These are phyloP conservation scores for Alectura lathami DNA, from an alignment of 2,113 vertebrate genomes.

Conservation along the genomic window DNA sequence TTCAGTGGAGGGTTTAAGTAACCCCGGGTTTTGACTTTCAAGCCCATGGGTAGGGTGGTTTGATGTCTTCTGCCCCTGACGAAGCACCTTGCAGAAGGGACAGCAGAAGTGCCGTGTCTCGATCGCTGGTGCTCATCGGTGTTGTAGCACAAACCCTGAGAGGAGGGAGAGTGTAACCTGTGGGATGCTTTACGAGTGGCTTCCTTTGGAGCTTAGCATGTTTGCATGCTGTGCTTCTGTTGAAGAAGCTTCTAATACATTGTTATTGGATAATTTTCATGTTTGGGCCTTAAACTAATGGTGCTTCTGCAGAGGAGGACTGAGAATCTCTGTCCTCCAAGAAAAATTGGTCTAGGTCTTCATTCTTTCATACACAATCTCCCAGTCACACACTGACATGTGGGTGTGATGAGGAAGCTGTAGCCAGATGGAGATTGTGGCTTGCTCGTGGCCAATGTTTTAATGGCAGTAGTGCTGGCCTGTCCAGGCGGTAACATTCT, in stretches of 20 bases:
- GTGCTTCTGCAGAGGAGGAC: not conserved
- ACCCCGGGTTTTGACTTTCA: not conserved
- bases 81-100: not conserved
- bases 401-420: not conserved
- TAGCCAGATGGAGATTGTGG: not conserved
- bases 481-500: accelerated
- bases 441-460: not conserved
- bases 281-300: not conserved
- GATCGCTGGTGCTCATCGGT: not conserved
- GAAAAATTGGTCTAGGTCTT: not conserved
- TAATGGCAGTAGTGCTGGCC: not conserved
- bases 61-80: not conserved
- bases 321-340: not conserved
- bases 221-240: not conserved
- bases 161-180: not conserved
- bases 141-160: not conserved
- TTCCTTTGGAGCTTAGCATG: not conserved
- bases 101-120: not conserved
- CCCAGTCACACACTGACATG: accelerated
- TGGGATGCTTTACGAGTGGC: not conserved
- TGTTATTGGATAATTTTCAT: not conserved
- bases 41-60: not conserved
- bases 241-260: not conserved
- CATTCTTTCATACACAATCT: not conserved
- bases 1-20: not conserved